Evolutionary conservation across 2,888 invertebrate species (phyloP).

Genomic region (Euzophera pinguis): DNA sequence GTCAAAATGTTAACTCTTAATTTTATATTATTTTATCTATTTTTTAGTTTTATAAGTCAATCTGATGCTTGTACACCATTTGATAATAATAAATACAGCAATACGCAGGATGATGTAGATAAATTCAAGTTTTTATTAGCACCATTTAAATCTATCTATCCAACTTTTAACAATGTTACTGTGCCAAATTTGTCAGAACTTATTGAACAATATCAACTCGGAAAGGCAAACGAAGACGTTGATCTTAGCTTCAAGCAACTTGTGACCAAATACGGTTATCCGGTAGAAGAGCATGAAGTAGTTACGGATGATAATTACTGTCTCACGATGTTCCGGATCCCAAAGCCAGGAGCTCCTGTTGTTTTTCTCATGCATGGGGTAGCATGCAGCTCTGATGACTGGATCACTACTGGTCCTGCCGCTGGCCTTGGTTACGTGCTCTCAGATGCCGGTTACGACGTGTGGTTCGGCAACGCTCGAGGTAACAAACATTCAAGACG

Average conservation of each 20-base stretch:
- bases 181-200: not conserved
- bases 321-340: slow-evolving; percentile 25
- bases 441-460: slow-evolving; percentile 80
- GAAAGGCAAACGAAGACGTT: not conserved
- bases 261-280: not conserved
- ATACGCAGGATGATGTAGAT: too few species aligned
- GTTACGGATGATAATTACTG: slow-evolving; percentile 29
- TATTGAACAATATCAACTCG: not conserved
- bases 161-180: not conserved
- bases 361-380: slow-evolving; percentile 87
- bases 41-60: too few species aligned
- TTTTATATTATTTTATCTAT: too few species aligned
- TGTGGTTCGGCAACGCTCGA: slow-evolving; percentile 88
- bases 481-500: slow-evolving; percentile 82
- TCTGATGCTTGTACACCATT: too few species aligned
- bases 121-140: not conserved
- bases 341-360: slow-evolving; percentile 50
- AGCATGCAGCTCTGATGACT: slow-evolving; percentile 83
- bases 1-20: too few species aligned
- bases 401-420: slow-evolving; percentile 81
- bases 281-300: not conserved
- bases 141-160: not conserved
- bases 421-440: slow-evolving; percentile 79
- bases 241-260: not conserved
- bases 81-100: too few species aligned